These are phyloP conservation scores for Eurois occulta DNA, from an alignment of 2,888 invertebrate species.

Conservation along the genomic window DNA sequence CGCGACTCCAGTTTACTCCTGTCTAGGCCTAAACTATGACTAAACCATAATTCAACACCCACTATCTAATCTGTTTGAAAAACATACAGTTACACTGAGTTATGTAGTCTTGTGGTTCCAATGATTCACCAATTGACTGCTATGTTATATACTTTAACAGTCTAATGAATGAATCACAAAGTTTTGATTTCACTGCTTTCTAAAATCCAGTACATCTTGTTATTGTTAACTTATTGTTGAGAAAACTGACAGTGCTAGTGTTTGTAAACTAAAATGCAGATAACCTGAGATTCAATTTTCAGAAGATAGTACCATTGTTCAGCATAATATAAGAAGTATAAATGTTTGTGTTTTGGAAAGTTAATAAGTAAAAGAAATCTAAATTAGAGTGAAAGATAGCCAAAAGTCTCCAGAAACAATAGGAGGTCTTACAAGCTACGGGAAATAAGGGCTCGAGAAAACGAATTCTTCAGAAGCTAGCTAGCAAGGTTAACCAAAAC, in stretches of 20 bases:
- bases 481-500: background rate
- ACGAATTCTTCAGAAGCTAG: background rate
- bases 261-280: background rate
- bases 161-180: background rate
- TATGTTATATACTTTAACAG: background rate
- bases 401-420: background rate
- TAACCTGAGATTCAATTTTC: background rate
- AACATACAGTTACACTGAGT: background rate
- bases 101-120: background rate
- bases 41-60: constrained; percentile 41
- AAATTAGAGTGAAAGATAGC: background rate
- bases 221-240: constrained; percentile 1
- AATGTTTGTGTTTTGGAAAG: background rate
- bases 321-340: background rate
- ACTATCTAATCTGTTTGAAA: constrained; percentile 57
- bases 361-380: background rate
- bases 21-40: constrained; percentile 16
- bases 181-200: background rate
- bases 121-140: constrained; percentile 18
- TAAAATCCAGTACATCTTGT: background rate
- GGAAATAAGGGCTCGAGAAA: background rate
- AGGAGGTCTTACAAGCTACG: background rate
- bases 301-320: background rate
- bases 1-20: background rate
- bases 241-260: background rate